Base-by-base conservation (phyloP, 2,888 invertebrate species). In the Schizaphis graminum region DNA sequence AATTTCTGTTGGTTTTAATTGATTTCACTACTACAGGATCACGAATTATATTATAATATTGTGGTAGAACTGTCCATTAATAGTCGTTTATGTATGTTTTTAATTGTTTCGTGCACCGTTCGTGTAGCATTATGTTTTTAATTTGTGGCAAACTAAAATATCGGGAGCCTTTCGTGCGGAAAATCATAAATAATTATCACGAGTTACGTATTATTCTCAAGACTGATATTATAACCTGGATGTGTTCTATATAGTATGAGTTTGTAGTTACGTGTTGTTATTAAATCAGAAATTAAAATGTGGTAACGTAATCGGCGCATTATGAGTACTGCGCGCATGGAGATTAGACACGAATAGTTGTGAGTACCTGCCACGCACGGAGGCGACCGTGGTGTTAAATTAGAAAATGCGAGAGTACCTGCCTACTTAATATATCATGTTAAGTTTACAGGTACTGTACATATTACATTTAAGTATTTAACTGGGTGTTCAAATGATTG, bases 201-300 rank as follows among this genome's bases (percentile, higher is more conserved):
- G 49, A 77, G 49, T 77, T 35, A 90, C 91, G 53, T 91, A 49
- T 41, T 41, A 24, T 35, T 77, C 47, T 41, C 53, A 49, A 13
- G n/a, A 47, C 49, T 26, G 49, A 53, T 67, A 47, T 67, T 49
- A 24, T 35, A 91, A 77, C 56, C 57, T 47, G 47, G n/a, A 90
- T 47, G 89, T 16, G 89, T 67, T 56, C 89, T 24, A 41, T 56
- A 35, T 77, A 77, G 77, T 35, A 26, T 21, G 7, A 77, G 77
- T 77, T 11, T 21, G 77, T 77, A 77, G 77, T 77, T 77, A 47
- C 77, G 41, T 35, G 49, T 44, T 41, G 5, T n/a, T 49, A 53
- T 91, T 91, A 41, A 61, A 4, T 84, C 28, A 84, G 56, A 91
- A 41, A 90, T 90, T 90, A 90, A 90, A 90, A 90, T 61, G 10